Evolutionary conservation across 2,797 vertebrate genomes (phyloP).

Genomic region (Gymnopithys bicolor): DNA sequence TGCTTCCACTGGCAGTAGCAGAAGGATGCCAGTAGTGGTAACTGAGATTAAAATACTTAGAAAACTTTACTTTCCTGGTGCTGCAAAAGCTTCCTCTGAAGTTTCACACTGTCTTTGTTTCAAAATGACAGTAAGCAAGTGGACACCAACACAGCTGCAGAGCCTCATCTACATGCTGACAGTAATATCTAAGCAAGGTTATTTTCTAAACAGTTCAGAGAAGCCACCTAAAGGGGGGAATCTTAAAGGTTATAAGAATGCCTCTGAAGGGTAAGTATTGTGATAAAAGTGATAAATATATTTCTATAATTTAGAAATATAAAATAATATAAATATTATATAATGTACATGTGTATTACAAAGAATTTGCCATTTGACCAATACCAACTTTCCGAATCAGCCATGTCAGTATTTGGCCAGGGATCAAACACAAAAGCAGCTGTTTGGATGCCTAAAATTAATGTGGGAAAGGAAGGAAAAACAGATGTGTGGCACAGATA

Average conservation of each 20-base stretch:
- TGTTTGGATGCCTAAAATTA: neutral
- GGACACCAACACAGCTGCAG: neutral
- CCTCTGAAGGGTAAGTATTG: neutral
- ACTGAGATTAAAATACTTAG: neutral
- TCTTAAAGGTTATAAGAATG: neutral
- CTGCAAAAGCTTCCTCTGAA: neutral
- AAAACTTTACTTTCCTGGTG: neutral
- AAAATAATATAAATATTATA: neutral
- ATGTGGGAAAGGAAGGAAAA: neutral
- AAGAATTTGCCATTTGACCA: neutral
- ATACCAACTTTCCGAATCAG: neutral
- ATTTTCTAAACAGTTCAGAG: neutral
- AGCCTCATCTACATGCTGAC: neutral
- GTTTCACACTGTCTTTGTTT: neutral
- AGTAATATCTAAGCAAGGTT: neutral
- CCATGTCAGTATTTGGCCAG: rapidly evolving
- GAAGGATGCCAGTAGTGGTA: neutral
- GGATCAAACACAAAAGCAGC: neutral
- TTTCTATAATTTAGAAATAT: neutral
- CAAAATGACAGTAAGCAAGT: neutral
- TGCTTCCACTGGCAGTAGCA: neutral
- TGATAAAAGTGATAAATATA: neutral
- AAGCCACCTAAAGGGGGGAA: neutral
- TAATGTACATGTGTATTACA: neutral
- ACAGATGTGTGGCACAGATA: neutral